Conservation (phyloP, 2,113 vertebrate species). For the Percopsis transmontana region DNA sequence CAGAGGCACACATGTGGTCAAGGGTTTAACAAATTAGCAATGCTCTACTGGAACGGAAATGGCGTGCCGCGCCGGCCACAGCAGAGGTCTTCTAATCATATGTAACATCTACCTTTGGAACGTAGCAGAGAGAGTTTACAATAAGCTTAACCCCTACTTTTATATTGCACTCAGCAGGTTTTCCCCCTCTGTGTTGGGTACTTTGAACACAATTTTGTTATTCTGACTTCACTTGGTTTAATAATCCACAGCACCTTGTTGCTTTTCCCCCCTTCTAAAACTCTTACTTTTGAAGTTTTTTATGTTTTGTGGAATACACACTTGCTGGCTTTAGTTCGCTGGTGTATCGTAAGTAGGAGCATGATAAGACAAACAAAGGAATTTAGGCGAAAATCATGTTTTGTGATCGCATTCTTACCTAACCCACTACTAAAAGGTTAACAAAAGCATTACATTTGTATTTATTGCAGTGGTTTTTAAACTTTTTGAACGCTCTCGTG, state of each 20-base stretch:
- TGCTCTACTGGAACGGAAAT: constrained; percentile 83
- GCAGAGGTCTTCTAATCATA: constrained; percentile 80
- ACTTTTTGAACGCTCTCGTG: no score
- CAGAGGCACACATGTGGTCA: constrained; percentile 68
- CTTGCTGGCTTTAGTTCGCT: constrained; percentile 31
- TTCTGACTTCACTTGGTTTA: constrained; percentile 77
- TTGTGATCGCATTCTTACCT: constrained; percentile 5
- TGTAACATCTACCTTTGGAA: constrained; percentile 80
- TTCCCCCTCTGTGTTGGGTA: constrained; percentile 79
- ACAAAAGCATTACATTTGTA: no score
- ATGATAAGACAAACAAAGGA: background rate
- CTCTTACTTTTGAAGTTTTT: constrained; percentile 50
- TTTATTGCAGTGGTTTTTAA: no score
- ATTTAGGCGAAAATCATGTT: constrained; percentile 12
- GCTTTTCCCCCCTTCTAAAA: constrained; percentile 48
- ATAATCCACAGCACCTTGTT: constrained; percentile 74
- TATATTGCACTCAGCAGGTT: constrained; percentile 84
- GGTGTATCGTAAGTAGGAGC: constrained; percentile 16
- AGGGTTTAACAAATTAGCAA: constrained; percentile 82
- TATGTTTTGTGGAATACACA: constrained; percentile 51
- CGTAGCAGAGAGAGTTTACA: constrained; percentile 80
- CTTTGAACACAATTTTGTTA: constrained; percentile 83
- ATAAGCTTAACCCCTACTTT: constrained; percentile 87
- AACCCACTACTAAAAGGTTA: constrained; percentile 13
- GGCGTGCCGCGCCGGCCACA: constrained; percentile 76